These are phyloP conservation scores for Bostrychus sinensis DNA, from an alignment of 2,113 vertebrate genomes.

Conservation along the genomic window DNA sequence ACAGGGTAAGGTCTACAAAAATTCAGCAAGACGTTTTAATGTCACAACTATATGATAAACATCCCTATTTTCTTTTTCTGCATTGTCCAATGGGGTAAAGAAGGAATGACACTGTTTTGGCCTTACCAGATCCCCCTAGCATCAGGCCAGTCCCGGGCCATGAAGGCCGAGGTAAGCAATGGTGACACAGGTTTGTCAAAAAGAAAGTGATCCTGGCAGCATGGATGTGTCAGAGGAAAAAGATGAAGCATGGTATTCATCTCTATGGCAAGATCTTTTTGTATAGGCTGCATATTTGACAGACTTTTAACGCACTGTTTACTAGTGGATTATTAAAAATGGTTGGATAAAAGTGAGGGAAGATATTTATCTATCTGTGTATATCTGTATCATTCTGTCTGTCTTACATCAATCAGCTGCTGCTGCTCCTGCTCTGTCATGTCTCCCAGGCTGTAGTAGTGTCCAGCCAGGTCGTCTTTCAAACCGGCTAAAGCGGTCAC, in stretches of 20 bases:
- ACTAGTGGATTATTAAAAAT: not conserved
- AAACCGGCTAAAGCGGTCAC: conserved; percentile 86
- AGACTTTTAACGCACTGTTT: not conserved
- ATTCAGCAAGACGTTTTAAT: not conserved
- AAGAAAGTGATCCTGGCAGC: conserved; percentile 75
- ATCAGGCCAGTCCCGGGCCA: conserved; percentile 76
- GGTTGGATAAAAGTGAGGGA: not conserved
- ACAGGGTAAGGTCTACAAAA: not conserved
- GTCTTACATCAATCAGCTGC: conserved; percentile 92
- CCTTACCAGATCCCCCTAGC: conserved; percentile 70
- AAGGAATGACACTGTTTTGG: not conserved
- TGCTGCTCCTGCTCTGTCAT: conserved; percentile 92
- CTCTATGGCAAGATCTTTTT: not conserved
- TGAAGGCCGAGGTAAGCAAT: conserved; percentile 69
- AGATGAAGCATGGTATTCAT: not conserved
- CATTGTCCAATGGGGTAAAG: not conserved
- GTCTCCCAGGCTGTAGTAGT: conserved; percentile 87
- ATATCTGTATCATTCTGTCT: not conserved
- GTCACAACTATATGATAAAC: not conserved
- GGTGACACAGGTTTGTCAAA: conserved; percentile 77
- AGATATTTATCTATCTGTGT: not conserved
- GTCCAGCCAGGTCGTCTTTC: conserved; percentile 87
- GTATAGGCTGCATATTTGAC: not conserved
- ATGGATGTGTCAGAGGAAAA: conserved; percentile 37
- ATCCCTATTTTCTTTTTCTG: not conserved